A percentile compares a stretch with the other conserved stretches of the same genome.
Conservation (phyloP, 2,797 vertebrate species). For the Sebastiscus tertius region DNA sequence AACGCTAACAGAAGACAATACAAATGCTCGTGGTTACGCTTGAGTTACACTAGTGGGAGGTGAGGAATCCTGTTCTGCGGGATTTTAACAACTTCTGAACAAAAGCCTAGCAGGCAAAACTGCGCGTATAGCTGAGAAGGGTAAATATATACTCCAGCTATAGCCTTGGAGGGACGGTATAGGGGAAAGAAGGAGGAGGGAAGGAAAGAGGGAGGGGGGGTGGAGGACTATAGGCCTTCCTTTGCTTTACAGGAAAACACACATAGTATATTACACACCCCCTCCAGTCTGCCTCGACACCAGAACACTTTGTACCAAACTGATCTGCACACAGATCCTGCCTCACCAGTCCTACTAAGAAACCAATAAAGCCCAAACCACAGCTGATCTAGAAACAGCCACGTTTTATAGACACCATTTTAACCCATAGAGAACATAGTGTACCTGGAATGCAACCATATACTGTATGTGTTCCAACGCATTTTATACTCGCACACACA, state of each 20-base stretch:
- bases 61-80: background rate
- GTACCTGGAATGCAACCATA: background rate
- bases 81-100: conserved; percentile 10
- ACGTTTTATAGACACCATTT: background rate
- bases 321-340: conserved; percentile 22
- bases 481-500: background rate
- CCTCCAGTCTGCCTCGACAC: background rate
- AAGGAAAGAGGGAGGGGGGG: background rate
- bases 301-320: conserved; percentile 63
- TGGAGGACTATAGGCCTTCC: conserved; percentile 22
- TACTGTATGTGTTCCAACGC: background rate
- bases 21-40: background rate
- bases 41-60: background rate
- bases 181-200: background rate
- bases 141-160: conserved; percentile 29
- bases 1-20: background rate
- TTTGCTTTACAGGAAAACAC: conserved; percentile 20
- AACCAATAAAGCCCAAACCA: background rate
- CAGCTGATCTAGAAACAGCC: conserved; percentile 9
- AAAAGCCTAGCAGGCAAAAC: conserved; percentile 29
- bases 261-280: background rate
- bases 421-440: background rate
- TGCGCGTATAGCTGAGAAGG: background rate
- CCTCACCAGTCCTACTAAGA: background rate
- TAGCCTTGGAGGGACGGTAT: background rate